These are phyloP conservation scores for Penaeus vannamei DNA, from an alignment of 1,140 invertebrate genomes.

Conservation along the genomic window DNA sequence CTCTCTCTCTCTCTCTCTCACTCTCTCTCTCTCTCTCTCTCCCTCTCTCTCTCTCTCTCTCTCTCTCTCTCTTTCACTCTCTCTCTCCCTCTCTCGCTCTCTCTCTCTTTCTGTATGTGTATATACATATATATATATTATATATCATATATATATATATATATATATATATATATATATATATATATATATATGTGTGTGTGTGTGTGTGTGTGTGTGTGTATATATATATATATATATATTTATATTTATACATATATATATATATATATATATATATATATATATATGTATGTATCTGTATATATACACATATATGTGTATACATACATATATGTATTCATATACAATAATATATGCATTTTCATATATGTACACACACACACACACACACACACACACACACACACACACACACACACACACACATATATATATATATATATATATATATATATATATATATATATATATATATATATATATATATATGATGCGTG, in stretches of 20 bases:
- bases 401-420: background rate
- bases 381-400: background rate
- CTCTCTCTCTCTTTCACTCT: no score
- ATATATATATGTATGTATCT: no score
- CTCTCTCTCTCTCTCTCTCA: no score
- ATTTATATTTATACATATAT: background rate
- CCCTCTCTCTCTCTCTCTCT: no score
- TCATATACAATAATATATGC: no score
- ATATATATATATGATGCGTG: background rate
- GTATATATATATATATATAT: background rate
- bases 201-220: no score
- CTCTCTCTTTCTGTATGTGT: no score
- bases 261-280: background rate
- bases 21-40: no score
- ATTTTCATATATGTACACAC: background rate
- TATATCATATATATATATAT: background rate
- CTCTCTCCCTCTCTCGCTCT: no score
- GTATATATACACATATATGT: no score
- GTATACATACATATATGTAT: no score
- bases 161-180: background rate
- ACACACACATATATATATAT: background rate
- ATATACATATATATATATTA: background rate
- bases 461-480: background rate
- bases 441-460: constrained; percentile 33
- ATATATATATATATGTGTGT: background rate